Conservation (phyloP, 2,113 vertebrate species). For the Numenius arquata region DNA sequence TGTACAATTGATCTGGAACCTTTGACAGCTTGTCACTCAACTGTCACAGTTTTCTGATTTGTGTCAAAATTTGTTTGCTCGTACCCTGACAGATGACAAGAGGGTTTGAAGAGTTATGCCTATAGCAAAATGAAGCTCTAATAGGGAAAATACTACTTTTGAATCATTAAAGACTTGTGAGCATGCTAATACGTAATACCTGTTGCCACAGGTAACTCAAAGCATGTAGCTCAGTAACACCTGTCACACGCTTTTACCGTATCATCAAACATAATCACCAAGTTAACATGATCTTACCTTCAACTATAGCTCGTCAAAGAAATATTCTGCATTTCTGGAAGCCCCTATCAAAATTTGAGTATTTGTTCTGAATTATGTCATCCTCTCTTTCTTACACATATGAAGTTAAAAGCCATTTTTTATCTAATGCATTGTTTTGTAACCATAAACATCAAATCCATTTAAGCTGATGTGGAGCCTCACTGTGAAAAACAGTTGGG, state of each 20-base stretch:
- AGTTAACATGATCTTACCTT: neutral
- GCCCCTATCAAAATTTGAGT: neutral
- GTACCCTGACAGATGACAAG: neutral
- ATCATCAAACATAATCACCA: neutral
- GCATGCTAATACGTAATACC: neutral
- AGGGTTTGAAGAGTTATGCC: neutral
- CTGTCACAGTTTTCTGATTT: neutral
- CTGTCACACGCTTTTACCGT: neutral
- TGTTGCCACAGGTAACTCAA: neutral
- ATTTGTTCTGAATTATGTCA: neutral
- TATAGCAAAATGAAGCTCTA: neutral
- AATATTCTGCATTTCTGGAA: neutral
- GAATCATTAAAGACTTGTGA: neutral
- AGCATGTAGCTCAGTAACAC: neutral
- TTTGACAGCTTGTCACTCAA: slow-evolving; percentile 9
- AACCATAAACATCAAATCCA: neutral
- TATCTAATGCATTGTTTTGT: neutral
- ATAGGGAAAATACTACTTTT: neutral
- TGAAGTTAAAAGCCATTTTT: neutral
- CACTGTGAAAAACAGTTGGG: neutral
- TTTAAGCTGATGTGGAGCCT: neutral
- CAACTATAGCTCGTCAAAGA: neutral
- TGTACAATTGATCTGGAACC: neutral
- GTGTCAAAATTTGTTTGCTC: neutral
- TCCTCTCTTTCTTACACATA: neutral